Evolutionary conservation across 2,888 invertebrate genomes (phyloP), one percentile per base, ranked within the genome.

Genomic region (Habrosyne pyritoides): DNA sequence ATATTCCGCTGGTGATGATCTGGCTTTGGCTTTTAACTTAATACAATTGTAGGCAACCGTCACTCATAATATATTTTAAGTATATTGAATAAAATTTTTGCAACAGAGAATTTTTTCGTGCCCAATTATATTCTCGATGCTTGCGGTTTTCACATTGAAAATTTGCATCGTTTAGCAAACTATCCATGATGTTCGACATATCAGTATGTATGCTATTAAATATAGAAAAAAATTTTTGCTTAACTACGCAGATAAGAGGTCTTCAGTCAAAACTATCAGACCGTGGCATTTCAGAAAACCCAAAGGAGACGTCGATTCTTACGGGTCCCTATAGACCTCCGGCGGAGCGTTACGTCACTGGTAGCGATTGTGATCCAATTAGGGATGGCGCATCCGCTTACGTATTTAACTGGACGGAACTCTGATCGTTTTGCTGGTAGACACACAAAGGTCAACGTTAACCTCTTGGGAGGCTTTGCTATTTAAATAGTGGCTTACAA

Each of bases 341-440:
- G 68, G 61, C 69, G 80, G 75, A 82, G 82, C 81, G 79, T 82
- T 80, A 83, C 84, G 83, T 87, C 79, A 78, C 77, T 77, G 75
- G 76, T 80, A 74, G 78, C 83, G 81, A 88, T 89, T 88, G 87
- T 88, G 87, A 90, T 89, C 87, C 88, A 87, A 90, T 91, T 90
- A 90, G 83, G 81, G 78, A 77, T 73, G 78, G 77, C 84, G 84
- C 85, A 87, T 83, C 84, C 87, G 84, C 80, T 89, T 87, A 84
- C 80, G 81, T 85, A 87, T 83, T 85, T 87, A 88, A 88, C 85
- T 85, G 86, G 83, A 83, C 79, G 81, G 84, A 81, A 84, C 83
- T 81, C 71, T 77, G 78, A 72, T 73, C 79, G 75, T 81, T 84
- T 71, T 71, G 68, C 70, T 67, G 67, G 69, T 67, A 75, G 64